A percentile compares a stretch with the other conserved stretches of the same genome.
These are phyloP conservation scores for Troides aeacus DNA, from an alignment of 2,888 invertebrate genomes.

Conservation along the genomic window DNA sequence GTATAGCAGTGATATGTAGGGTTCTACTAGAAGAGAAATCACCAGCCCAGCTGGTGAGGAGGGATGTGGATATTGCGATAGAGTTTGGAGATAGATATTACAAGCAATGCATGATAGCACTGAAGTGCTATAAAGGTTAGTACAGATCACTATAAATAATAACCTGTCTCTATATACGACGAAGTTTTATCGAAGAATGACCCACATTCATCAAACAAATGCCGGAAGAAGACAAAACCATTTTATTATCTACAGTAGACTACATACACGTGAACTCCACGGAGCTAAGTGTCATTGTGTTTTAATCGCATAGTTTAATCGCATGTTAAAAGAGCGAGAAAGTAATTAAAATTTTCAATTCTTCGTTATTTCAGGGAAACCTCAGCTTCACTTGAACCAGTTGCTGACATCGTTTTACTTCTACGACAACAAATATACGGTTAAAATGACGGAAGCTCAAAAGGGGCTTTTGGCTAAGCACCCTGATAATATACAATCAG, in stretches of 20 bases:
- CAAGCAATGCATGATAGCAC: constrained; percentile 52
- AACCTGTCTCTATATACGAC: not conserved
- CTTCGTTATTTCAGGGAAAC: constrained; percentile 53
- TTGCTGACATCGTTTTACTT: constrained; percentile 59
- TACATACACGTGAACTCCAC: too few species aligned
- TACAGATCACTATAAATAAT: not conserved
- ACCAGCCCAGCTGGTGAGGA: constrained; percentile 42
- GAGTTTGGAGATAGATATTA: constrained; percentile 61
- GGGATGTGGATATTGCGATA: constrained; percentile 63
- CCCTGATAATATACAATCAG: constrained; percentile 57
- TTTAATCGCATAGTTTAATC: too few species aligned
- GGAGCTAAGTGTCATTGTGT: not conserved
- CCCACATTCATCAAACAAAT: not conserved
- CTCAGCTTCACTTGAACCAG: constrained; percentile 59
- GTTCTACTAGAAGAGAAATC: constrained; percentile 65
- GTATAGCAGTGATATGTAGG: constrained; percentile 62
- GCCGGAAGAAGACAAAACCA: too few species aligned
- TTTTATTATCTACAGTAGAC: too few species aligned
- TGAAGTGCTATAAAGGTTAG: constrained; percentile 73
- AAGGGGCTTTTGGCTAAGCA: constrained; percentile 61
- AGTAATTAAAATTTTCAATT: too few species aligned
- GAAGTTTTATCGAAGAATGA: not conserved
- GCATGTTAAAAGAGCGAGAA: too few species aligned
- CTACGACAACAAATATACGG: constrained; percentile 65
- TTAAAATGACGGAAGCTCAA: constrained; percentile 56